Conservation (phyloP, 2,888 invertebrate species). For the Agapetus fuscipes region DNA sequence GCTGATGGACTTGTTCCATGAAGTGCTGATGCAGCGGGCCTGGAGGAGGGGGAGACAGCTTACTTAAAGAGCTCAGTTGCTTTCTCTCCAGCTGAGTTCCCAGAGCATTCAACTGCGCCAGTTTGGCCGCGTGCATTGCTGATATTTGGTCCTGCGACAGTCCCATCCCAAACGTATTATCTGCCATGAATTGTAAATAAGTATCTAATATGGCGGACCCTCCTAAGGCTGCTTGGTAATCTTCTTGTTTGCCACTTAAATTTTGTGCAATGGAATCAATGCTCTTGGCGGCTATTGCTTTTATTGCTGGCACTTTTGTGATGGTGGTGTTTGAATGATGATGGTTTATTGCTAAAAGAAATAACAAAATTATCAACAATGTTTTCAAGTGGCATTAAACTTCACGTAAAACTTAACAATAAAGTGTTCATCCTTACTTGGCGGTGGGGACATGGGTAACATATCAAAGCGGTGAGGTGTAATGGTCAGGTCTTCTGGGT, state of each 20-base stretch:
- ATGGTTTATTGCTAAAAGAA: conserved; percentile 34
- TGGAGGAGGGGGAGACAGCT: conserved; percentile 44
- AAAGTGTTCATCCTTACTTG: conserved; percentile 36
- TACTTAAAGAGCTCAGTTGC: conserved; percentile 39
- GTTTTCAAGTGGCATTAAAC: neutral
- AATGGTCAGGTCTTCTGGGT: conserved; percentile 74
- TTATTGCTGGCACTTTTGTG: conserved; percentile 52
- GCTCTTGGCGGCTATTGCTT: conserved; percentile 57
- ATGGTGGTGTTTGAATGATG: conserved; percentile 55
- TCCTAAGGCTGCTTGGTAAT: conserved; percentile 59
- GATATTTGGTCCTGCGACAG: conserved; percentile 58
- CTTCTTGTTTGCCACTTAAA: conserved; percentile 52
- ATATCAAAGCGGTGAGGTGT: conserved; percentile 47
- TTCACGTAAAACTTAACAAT: too few relatives aligned
- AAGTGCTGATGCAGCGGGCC: conserved; percentile 51
- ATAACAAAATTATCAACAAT: neutral
- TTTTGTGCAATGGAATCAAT: conserved; percentile 53
- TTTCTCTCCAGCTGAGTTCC: conserved; percentile 43
- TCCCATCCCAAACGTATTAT: conserved; percentile 64
- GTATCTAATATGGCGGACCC: conserved; percentile 77
- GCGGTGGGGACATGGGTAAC: conserved; percentile 51
- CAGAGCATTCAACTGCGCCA: conserved; percentile 67
- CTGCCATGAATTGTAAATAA: conserved; percentile 80
- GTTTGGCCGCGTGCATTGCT: conserved; percentile 67
- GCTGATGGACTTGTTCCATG: conserved; percentile 53